These are phyloP conservation scores for Galerucella calmariensis DNA, from an alignment of 2,888 invertebrate species.

Conservation along the genomic window DNA sequence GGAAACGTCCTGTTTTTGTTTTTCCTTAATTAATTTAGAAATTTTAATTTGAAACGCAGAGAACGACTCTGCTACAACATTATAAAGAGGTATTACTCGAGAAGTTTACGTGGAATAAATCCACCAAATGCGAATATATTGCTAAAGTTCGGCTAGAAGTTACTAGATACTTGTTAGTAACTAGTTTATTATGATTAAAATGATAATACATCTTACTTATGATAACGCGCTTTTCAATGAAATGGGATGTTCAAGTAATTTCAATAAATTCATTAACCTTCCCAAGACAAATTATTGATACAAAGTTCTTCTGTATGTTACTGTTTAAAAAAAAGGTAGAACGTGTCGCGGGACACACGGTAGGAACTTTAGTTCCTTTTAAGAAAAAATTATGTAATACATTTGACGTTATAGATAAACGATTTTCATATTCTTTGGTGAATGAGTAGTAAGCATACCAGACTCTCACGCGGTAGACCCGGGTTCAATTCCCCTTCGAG, in stretches of 20 bases:
- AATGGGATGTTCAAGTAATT: neutral
- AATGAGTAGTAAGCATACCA: too few relatives aligned
- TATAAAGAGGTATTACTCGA: conserved; percentile 11
- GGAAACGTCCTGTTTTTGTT: conserved; percentile 13
- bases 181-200: conserved; percentile 8
- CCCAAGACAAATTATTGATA: too few relatives aligned
- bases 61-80: conserved; percentile 17
- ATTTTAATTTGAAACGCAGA: conserved; percentile 6
- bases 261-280: too few relatives aligned
- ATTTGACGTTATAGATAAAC: too few relatives aligned
- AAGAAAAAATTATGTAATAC: too few relatives aligned
- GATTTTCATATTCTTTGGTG: too few relatives aligned
- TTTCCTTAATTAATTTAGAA: conserved; percentile 22
- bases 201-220: neutral
- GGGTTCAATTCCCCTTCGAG: too few relatives aligned
- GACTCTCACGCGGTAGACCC: too few relatives aligned
- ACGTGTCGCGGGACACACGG: too few relatives aligned
- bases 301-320: too few relatives aligned
- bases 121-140: conserved; percentile 35
- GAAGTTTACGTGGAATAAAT: conserved; percentile 26
- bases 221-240: conserved; percentile 17
- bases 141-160: conserved; percentile 31
- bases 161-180: neutral
- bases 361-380: too few relatives aligned
- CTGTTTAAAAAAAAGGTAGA: too few relatives aligned